A percentile compares a stretch with the other conserved stretches of the same genome.
Evolutionary conservation across 1,140 invertebrate genomes (phyloP).

Genomic region (Drosophila pseudoananassae): DNA sequence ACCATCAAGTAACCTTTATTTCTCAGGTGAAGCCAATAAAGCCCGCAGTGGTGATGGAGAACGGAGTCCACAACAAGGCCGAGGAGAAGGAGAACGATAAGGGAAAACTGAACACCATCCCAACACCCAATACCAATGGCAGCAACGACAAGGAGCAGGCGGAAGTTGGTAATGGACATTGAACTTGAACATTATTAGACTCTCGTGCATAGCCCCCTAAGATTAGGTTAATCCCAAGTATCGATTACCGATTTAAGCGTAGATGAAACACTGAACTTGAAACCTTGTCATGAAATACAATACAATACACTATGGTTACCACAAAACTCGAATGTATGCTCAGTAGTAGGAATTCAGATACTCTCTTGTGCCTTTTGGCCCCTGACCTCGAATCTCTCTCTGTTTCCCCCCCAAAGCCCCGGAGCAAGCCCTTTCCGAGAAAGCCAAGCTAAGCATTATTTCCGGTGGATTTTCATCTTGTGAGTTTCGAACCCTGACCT

Average conservation of each 20-base stretch:
- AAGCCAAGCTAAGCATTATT: not conserved
- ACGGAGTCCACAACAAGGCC: constrained; percentile 40
- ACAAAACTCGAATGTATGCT: constrained; percentile 9
- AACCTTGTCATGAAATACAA: constrained; percentile 60
- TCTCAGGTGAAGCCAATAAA: constrained; percentile 12
- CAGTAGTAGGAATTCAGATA: not conserved
- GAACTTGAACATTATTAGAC: constrained; percentile 61
- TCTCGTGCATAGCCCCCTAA: constrained; percentile 61
- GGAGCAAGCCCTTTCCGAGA: not conserved
- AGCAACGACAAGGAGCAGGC: constrained; percentile 40
- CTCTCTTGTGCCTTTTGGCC: constrained; percentile 20
- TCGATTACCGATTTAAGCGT: constrained; percentile 74
- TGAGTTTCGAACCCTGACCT: not conserved
- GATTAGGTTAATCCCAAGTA: constrained; percentile 73
- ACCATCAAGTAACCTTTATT: not conserved
- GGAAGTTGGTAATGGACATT: constrained; percentile 83
- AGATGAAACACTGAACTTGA: constrained; percentile 59
- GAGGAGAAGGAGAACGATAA: constrained; percentile 19
- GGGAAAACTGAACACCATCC: constrained; percentile 31
- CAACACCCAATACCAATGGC: constrained; percentile 22
- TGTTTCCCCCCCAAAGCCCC: constrained; percentile 8
- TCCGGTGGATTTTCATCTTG: not conserved
- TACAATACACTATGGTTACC: constrained; percentile 33
- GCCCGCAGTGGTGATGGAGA: constrained; percentile 21
- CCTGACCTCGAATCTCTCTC: constrained; percentile 54